These are phyloP conservation scores for Hydrochoerus hydrochaeris DNA, from an alignment of 2,113 vertebrate genomes.

Conservation along the genomic window DNA sequence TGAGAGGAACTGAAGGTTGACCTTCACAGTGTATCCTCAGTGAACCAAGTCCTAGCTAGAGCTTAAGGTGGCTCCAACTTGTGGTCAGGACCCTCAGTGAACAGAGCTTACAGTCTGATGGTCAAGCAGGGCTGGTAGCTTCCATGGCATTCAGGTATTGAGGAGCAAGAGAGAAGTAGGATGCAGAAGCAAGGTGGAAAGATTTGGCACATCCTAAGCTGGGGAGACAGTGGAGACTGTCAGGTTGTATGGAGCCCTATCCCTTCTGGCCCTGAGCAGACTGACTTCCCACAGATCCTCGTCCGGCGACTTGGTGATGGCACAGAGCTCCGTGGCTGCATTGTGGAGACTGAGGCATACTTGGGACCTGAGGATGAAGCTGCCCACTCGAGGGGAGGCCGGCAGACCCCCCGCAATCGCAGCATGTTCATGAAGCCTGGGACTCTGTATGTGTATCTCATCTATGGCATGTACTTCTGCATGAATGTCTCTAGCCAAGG, in stretches of 20 bases:
- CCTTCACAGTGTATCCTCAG: background rate
- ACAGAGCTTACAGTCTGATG: background rate
- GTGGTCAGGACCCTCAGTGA: background rate
- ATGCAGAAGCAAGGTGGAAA: background rate
- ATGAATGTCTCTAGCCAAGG: constrained; percentile 97
- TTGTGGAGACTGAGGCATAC: constrained; percentile 98
- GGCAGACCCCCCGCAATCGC: constrained; percentile 91
- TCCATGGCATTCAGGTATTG: background rate
- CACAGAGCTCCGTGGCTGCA: constrained; percentile 91
- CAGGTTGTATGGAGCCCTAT: background rate
- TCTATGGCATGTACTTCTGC: constrained; percentile 97
- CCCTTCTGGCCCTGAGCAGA: background rate
- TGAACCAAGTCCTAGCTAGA: background rate
- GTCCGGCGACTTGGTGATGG: constrained; percentile 90
- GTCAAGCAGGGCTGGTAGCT: background rate
- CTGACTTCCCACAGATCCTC: constrained; percentile 88
- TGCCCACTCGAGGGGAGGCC: constrained; percentile 95
- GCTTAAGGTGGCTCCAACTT: background rate
- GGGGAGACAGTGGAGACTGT: too few relatives aligned
- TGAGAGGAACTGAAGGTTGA: background rate
- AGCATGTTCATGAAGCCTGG: constrained; percentile 98
- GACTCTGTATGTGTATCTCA: constrained; percentile 96
- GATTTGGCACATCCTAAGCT: background rate
- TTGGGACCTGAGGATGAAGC: constrained; percentile 95
- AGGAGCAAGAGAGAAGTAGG: background rate